Conservation (phyloP, 2,113 vertebrate species). For the Cyanoderma ruficeps region DNA sequence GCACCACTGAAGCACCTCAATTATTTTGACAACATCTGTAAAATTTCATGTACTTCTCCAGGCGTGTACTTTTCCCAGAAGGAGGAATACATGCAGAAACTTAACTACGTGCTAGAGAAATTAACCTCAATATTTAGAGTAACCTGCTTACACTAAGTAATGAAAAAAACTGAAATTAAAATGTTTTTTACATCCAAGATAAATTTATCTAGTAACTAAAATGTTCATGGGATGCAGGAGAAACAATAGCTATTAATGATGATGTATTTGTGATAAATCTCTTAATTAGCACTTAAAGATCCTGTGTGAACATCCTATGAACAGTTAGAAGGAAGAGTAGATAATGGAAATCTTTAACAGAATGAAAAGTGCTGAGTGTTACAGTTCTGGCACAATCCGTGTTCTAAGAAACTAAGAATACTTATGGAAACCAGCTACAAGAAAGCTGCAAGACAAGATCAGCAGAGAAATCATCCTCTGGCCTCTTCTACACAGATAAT, state of each 20-base stretch:
- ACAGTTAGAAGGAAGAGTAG: not conserved
- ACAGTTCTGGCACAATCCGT: not conserved
- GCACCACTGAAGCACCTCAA: not conserved
- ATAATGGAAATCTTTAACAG: not conserved
- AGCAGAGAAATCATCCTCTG: not conserved
- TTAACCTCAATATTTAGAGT: not conserved
- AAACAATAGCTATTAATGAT: not conserved
- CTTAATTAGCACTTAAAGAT: not conserved
- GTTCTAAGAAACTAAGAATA: not conserved
- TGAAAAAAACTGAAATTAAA: not conserved
- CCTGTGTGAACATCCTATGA: not conserved
- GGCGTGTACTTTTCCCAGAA: not conserved
- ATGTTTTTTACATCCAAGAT: not conserved
- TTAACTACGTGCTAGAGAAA: not conserved
- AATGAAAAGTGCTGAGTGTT: not conserved
- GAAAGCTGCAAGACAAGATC: not conserved
- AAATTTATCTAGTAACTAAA: not conserved
- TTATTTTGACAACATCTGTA: not conserved
- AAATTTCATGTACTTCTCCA: not conserved
- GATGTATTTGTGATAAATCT: not conserved
- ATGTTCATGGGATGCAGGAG: not conserved
- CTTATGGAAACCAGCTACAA: not conserved
- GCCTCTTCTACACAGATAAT: not conserved
- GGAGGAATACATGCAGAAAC: not conserved
- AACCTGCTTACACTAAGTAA: not conserved